Base-by-base conservation (phyloP, 2,797 vertebrate species). In the Schizothorax lantsangensis region DNA sequence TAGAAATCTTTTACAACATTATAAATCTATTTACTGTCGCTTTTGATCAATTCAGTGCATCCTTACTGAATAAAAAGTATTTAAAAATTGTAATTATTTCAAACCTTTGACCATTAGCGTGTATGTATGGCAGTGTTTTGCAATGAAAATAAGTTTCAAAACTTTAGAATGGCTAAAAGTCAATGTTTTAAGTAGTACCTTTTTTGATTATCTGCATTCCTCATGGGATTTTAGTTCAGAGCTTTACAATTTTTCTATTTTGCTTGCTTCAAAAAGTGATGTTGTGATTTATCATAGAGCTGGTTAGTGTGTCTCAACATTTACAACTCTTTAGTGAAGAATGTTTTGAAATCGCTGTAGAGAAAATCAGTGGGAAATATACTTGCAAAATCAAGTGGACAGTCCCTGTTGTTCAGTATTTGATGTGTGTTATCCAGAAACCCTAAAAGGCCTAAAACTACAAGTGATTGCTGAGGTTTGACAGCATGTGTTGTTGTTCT, bases 401-500 rank as follows among this genome's bases (percentile, higher is more conserved):
- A 26, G 23, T 62, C 36, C 12, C 77, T 17, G 36, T 43, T 62
- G 36, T 26, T 59, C 36, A 26, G 40, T 26, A 23, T 47, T 64
- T 75, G 26, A 64, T 66, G 82, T 15, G 57, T 75, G 30, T 75
- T 75, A 45, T 83, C 38, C 52, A 57, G 14, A 21, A 57, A 43
- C 81, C 52, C 52, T 72, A 47, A 83, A 83, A 72, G 66, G 68
- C 80, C 59, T 30, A 26, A 64, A 62, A 40, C n/a, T 54, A 21
- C 9, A 6, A 33, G 69, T 36, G 38, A 73, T 4, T 59, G 69
- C 71, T 8, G 40, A 8, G 36, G 11, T 62, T 33, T 47, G 71
- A 11, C 17, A 15, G 71, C 11, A 0, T n/a, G 40, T 45, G 69
- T 62, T 74, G 71, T 83, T 43, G 21, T 75, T 12, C 52, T 11